Conservation (phyloP, 2,797 vertebrate species). For the Phataginus tetradactyla region DNA sequence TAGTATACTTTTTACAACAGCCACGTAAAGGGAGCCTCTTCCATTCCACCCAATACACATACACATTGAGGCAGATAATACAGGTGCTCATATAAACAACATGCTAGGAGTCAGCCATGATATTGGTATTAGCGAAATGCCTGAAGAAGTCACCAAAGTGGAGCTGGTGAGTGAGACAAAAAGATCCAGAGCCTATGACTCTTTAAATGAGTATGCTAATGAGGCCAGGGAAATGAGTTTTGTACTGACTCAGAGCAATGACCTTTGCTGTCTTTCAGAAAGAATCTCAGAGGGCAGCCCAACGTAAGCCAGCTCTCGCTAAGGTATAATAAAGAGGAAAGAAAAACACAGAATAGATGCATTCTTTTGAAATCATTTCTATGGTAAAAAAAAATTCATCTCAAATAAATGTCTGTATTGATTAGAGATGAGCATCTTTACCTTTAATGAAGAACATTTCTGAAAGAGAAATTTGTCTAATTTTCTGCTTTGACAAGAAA, state of each 20-base stretch:
- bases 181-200: neutral
- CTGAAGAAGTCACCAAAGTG: neutral
- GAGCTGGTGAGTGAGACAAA: neutral
- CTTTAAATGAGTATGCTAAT: neutral
- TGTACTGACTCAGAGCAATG: neutral
- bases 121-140: neutral
- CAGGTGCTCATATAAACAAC: neutral
- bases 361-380: neutral
- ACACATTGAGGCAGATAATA: neutral
- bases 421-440: neutral
- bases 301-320: neutral
- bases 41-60: neutral
- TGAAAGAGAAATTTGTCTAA: neutral
- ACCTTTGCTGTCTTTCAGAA: neutral
- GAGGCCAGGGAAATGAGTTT: neutral
- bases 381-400: neutral
- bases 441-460: neutral
- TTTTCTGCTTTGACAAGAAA: neutral
- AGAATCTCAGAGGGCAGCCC: neutral
- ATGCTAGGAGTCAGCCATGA: neutral
- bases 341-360: neutral
- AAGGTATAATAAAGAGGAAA: neutral
- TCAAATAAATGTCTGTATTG: neutral
- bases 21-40: neutral
- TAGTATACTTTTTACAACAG: neutral